Base-by-base conservation (phyloP, 2,113 vertebrate genomes). In the Hemiprocne comata region DNA sequence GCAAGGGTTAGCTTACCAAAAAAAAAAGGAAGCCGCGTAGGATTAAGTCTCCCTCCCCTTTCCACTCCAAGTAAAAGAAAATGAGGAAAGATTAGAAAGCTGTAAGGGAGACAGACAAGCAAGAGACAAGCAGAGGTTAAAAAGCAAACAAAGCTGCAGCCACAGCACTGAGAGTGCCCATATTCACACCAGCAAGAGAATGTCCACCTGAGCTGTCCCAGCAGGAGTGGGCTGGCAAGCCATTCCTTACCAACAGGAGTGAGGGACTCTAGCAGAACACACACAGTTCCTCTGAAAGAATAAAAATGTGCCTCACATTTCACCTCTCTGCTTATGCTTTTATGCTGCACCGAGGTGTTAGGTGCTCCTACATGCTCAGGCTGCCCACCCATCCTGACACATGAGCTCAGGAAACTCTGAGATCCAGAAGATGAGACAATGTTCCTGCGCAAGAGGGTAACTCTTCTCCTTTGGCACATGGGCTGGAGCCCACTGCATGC, bases 11-110 rank as follows among this genome's bases (percentile, higher is more conserved):
- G 54, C 40, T 71, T 61, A 86, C 3, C 2, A 0, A 61, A 85
- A 84, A 82, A 51, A 90, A 81, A 75, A 36, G 33, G 53, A 95
- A 94, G 60, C 2, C 0, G 36, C 65, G 64, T 36, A 93, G 89
- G 84, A 89, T 94, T 94, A 95, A 94, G 81, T 67, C 57, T 93
- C 88, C 64, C 79, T 77, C 79, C 84, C 70, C 61, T 87, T 94
- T 89, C 77, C 40, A 82, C 62, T 87, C 44, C 44, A 78, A 87
- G 40, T 61, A 67, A 95, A 92, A 91, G 90, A 95, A 96, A 96
- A 50, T 25, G 73, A 69, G 76, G 85, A 90, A 92, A 96, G 82
- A 92, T 92, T 92, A 93, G 72, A 92, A 90, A 93, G 76, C 73
- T 92, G 36, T 54, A 78, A 81, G 55, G 64, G 51, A 95, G 58